phyloP scores from a whole-genome alignment of 1,140 invertebrate genomes.

The Sinella curviseta region DNA sequence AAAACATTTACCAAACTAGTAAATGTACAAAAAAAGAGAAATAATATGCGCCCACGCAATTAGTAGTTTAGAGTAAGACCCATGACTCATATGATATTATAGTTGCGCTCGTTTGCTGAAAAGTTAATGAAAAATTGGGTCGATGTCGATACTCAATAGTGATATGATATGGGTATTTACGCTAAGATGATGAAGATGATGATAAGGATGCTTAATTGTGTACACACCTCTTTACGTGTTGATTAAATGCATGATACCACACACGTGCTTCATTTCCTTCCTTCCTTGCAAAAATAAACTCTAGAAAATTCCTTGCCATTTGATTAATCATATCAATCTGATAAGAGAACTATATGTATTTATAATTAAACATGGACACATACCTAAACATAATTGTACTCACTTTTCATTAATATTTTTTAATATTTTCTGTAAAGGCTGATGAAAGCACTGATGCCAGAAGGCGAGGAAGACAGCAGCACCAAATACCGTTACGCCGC shows the following conservation, averaged over 20 bases:
- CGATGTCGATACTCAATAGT: constrained; percentile 2
- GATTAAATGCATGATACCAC: no score
- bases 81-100: no score
- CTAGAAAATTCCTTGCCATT: neutral
- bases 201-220: neutral
- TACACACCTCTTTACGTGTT: no score
- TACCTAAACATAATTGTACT: neutral
- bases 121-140: neutral
- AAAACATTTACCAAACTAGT: no score
- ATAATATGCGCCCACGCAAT: no score
- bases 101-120: no score
- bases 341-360: no score
- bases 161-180: neutral
- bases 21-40: no score
- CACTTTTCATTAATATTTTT: neutral
- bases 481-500: constrained; percentile 44
- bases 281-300: neutral
- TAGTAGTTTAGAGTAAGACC: no score
- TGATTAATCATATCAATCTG: no score
- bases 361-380: neutral
- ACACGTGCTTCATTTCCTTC: neutral
- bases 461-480: constrained; percentile 37
- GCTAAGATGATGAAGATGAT: neutral
- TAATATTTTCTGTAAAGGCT: constrained; percentile 26
- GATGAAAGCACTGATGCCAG: constrained; percentile 39